Conservation (phyloP, 2,888 invertebrate species). For the Drosophila emarginata region DNA sequence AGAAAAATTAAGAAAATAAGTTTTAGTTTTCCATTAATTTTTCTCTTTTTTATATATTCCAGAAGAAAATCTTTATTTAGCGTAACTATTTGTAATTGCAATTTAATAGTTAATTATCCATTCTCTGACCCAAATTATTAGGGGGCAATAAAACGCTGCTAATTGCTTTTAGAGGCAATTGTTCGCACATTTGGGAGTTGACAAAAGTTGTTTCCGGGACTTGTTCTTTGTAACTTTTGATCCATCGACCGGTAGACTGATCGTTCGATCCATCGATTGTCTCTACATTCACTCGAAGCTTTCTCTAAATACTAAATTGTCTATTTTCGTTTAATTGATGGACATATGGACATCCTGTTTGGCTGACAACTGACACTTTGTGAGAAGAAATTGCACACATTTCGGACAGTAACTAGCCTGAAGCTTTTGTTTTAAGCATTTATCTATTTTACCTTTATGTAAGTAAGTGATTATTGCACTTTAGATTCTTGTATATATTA, state of each 20-base stretch:
- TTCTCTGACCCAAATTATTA: background rate
- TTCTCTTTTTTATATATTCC: background rate
- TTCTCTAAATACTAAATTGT: conserved; percentile 71
- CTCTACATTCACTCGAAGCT: conserved; percentile 69
- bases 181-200: conserved; percentile 44
- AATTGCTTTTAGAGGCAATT: conserved; percentile 51
- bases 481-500: background rate
- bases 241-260: background rate
- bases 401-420: conserved; percentile 8
- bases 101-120: background rate
- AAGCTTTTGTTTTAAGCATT: conserved; percentile 5
- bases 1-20: too few species aligned
- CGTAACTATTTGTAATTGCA: background rate
- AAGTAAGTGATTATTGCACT: conserved; percentile 20
- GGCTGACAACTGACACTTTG: conserved; percentile 64
- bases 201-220: conserved; percentile 51
- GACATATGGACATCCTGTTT: conserved; percentile 70
- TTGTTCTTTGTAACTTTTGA: background rate
- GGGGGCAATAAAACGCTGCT: conserved; percentile 5
- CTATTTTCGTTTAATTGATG: conserved; percentile 75
- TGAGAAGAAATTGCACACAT: conserved; percentile 49
- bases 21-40: background rate
- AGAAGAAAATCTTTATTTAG: background rate
- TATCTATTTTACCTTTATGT: conserved; percentile 29
- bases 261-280: conserved; percentile 31